These are phyloP conservation scores for Coracopsis vasa DNA, from an alignment of 2,113 vertebrate species.

Conservation along the genomic window DNA sequence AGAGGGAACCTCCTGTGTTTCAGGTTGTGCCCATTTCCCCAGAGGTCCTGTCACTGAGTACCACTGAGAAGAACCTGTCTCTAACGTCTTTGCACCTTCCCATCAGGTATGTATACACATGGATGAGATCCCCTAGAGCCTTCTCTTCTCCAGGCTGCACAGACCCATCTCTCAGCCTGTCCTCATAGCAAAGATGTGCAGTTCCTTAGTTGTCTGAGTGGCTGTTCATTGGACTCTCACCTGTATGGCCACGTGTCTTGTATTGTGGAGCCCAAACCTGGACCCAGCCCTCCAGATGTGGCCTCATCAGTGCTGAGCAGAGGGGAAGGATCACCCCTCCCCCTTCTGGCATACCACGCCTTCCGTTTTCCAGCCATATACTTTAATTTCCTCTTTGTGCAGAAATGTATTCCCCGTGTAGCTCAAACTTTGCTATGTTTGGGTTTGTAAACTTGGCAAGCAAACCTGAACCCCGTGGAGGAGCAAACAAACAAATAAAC, in stretches of 20 bases:
- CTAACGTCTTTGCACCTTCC: neutral
- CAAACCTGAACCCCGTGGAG: neutral
- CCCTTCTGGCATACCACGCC: neutral
- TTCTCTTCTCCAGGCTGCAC: neutral
- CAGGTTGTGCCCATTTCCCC: neutral
- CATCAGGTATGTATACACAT: neutral
- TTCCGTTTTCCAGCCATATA: neutral
- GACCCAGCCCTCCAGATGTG: neutral
- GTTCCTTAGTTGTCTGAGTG: too few species aligned
- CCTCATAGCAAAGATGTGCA: neutral
- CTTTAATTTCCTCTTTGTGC: neutral
- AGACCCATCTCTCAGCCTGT: neutral
- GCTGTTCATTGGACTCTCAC: neutral
- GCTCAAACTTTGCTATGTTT: neutral
- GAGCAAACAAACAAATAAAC: neutral
- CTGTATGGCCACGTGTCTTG: fast-evolving
- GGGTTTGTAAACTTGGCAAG: neutral
- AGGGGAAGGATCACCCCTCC: neutral
- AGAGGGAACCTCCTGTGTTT: neutral
- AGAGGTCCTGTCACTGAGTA: neutral
- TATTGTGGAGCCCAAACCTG: neutral
- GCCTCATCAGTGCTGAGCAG: neutral
- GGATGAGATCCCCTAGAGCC: neutral
- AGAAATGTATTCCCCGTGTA: neutral
- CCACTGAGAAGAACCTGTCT: neutral